Evolutionary conservation across 2,888 invertebrate genomes (phyloP), one percentile per base, ranked within the genome.

Genomic region (Drosophila peninsularis): DNA sequence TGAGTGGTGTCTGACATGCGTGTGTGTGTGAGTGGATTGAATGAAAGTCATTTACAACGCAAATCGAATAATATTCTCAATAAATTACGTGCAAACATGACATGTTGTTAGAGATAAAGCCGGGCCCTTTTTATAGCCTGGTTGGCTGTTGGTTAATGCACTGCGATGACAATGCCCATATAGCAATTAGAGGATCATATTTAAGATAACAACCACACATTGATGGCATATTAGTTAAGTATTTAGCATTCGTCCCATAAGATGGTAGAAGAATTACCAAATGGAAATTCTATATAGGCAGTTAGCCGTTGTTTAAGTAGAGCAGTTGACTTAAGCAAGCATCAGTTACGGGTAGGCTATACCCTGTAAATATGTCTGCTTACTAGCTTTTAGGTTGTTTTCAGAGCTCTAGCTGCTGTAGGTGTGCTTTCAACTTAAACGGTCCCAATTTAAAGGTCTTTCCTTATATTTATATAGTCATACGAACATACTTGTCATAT

Each of bases 31-130:
- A 32, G 42, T 53, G 62, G 54, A 56, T 41, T 79, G 66, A 82
- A 82, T 80, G 74, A 73, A 88, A 82, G 74, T 80, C 80, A 82
- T 85, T 84, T 85, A 85, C 68, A 77, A 75, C 78, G 71, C 86
- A 84, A 84, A 84, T 84, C 80, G 88, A 88, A 88, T 82, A 80
- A 82, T 88, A 80, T 85, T 85, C 83, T 75, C 85, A 85, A 80
- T 82, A 78, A 82, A 84, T 88, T 82, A 82, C 70, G 80, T 78
- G 66, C 78, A 76, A 82, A 74, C 79, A 78, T 66, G 80, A 72
- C 73, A 75, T 69, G 63, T 64, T 52, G 45, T 47, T 47, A 32
- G 17, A 73, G 81, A 83, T 75, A 83, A 62, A 34, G 47, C 56
- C 68, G 24, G 47, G 47, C 54, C 75, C 54, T 30, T 57, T 56